Conservation (phyloP, 53 echinoderm and acorn worm genomes). For the Holothuria scabra region DNA sequence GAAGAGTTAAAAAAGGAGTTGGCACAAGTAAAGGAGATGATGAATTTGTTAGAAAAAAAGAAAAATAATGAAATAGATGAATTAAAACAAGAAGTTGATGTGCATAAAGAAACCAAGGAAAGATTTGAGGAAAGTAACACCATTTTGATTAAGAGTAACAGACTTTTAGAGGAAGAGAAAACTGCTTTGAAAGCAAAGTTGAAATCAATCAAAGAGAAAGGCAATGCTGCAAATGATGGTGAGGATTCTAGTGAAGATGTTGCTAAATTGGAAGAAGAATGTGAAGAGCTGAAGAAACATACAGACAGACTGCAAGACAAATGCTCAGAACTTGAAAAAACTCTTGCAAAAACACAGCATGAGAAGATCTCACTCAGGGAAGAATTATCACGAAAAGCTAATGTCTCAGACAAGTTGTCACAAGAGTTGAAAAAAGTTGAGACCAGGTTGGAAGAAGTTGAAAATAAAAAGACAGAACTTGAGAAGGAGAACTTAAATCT, state of each 20-base stretch:
- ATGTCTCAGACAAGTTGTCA: slow-evolving; percentile 5
- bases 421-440: slow-evolving; percentile 12
- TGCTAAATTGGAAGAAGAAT: slow-evolving; percentile 32
- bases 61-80: slow-evolving; percentile 23
- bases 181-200: background rate
- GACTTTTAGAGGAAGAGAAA: slow-evolving; percentile 44
- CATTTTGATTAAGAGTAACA: slow-evolving; percentile 34
- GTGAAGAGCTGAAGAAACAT: slow-evolving; percentile 14
- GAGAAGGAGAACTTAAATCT: slow-evolving; percentile 15
- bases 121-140: slow-evolving; percentile 51
- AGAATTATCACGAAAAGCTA: slow-evolving; percentile 17
- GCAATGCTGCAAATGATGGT: background rate
- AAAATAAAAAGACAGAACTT: background rate
- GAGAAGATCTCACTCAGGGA: slow-evolving; percentile 43
- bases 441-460: background rate
- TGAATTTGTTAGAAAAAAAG: background rate
- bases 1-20: background rate
- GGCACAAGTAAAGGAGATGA: background rate
- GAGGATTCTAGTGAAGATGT: slow-evolving; percentile 5
- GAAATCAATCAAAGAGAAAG: background rate
- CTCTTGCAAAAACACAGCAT: slow-evolving; percentile 38
- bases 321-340: slow-evolving; percentile 37
- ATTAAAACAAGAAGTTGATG: slow-evolving; percentile 16
- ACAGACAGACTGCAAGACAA: slow-evolving; percentile 22
- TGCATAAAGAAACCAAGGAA: slow-evolving; percentile 54